Conservation (phyloP, 2,888 invertebrate genomes). For the Trypoxylon attenuatum region DNA sequence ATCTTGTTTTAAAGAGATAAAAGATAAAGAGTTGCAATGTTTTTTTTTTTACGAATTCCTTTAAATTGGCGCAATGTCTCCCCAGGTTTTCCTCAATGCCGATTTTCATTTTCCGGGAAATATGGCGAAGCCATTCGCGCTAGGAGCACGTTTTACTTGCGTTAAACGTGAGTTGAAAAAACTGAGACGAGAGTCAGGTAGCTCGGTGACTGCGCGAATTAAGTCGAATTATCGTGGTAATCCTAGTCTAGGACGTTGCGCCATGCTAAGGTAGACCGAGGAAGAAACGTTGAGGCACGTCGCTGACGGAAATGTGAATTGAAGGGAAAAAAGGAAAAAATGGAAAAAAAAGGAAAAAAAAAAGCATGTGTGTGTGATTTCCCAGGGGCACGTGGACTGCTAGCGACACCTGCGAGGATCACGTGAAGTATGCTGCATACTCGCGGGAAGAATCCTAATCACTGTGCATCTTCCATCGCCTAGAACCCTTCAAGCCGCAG, state of each 20-base stretch:
- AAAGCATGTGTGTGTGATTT: constrained; percentile 25
- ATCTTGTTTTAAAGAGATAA: no score
- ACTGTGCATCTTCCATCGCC: constrained; percentile 9
- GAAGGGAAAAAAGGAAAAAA: background rate
- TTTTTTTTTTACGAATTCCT: no score
- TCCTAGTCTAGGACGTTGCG: no score
- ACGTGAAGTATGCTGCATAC: constrained; percentile 9
- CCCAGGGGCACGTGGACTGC: constrained; percentile 22
- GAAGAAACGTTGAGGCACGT: background rate
- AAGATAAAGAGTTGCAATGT: no score
- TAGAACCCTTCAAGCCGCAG: constrained; percentile 2
- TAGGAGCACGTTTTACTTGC: no score
- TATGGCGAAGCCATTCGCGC: no score
- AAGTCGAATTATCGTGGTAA: background rate
- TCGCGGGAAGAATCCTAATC: constrained; percentile 17
- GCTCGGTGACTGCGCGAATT: background rate
- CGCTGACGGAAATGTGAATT: background rate
- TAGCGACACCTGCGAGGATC: constrained; percentile 15
- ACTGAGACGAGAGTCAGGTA: no score
- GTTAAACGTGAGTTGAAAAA: no score
- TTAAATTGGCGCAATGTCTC: no score
- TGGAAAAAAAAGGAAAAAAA: no score
- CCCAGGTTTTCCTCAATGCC: no score
- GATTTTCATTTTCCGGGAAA: no score
- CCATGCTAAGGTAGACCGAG: background rate